Evolutionary conservation across 2,888 invertebrate species (phyloP).

Genomic region (Galeopsomyia nigrocyanea): DNA sequence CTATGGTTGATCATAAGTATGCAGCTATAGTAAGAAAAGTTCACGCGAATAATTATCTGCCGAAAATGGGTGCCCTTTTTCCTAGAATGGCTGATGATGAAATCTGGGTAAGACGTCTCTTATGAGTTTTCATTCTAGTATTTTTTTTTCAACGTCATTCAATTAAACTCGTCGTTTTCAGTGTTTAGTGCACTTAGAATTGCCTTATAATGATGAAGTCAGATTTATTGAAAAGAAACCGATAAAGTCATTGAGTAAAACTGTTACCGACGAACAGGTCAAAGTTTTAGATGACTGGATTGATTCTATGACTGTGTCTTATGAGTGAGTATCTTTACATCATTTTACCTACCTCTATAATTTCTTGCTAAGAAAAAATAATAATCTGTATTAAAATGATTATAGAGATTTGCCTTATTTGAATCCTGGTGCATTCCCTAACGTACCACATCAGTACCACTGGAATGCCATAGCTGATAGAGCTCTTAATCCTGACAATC

Average conservation of each 20-base stretch:
- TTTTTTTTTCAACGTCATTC: conserved; percentile 6
- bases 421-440: conserved; percentile 52
- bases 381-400: not conserved
- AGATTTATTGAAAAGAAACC: conserved; percentile 25
- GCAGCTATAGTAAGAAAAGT: conserved; percentile 48
- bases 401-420: conserved; percentile 29
- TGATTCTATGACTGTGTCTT: conserved; percentile 46
- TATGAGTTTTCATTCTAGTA: not conserved
- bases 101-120: conserved; percentile 36
- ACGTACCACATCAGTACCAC: conserved; percentile 54
- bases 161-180: conserved; percentile 17
- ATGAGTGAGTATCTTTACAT: conserved; percentile 32
- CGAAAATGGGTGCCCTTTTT: conserved; percentile 49
- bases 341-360: not conserved
- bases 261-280: conserved; percentile 23
- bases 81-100: conserved; percentile 43
- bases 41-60: conserved; percentile 35
- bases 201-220: conserved; percentile 44
- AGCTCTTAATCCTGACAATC: conserved; percentile 55
- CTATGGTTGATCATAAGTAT: conserved; percentile 40
- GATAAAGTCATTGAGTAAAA: conserved; percentile 18
- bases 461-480: conserved; percentile 57
- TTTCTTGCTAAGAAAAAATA: not conserved
- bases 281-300: conserved; percentile 44
- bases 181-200: conserved; percentile 46